Evolutionary conservation across 2,113 vertebrate species (phyloP).

Genomic region (Gavialis gangeticus): DNA sequence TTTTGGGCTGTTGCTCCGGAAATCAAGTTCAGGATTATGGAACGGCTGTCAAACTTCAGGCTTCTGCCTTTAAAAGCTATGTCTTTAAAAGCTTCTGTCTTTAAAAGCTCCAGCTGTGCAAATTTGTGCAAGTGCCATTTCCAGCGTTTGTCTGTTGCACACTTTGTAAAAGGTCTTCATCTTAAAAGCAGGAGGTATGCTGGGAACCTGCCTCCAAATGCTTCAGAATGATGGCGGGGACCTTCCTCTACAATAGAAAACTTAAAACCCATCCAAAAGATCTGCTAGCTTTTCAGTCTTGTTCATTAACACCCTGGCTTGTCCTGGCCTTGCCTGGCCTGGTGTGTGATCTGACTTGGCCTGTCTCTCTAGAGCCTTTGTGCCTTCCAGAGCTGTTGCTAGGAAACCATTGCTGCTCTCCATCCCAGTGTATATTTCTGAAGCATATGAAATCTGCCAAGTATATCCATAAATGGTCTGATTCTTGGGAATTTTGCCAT

Average conservation of each 20-base stretch:
- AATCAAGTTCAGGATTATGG: neutral
- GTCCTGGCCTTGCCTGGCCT: neutral
- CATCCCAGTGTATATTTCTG: neutral
- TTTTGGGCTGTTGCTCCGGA: neutral
- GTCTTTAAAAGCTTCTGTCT: neutral
- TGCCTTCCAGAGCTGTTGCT: neutral
- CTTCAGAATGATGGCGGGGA: neutral
- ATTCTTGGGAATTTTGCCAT: neutral
- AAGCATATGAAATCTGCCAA: fast-evolving
- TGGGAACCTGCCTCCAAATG: neutral
- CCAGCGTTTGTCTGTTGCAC: neutral
- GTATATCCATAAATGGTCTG: neutral
- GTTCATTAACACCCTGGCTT: neutral
- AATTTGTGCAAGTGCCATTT: neutral
- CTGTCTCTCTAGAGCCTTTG: neutral
- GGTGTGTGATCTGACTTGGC: neutral
- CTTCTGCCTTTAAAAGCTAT: constrained; percentile 6
- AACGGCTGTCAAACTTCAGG: neutral
- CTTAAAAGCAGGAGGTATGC: neutral
- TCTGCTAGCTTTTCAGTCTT: neutral
- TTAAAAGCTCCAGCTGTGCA: neutral
- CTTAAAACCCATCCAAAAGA: neutral
- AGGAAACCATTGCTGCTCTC: neutral
- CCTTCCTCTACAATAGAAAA: neutral
- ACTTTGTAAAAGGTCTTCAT: neutral